Conservation (phyloP, 2,888 invertebrate species). For the Lordiphosa andalusiaca region DNA sequence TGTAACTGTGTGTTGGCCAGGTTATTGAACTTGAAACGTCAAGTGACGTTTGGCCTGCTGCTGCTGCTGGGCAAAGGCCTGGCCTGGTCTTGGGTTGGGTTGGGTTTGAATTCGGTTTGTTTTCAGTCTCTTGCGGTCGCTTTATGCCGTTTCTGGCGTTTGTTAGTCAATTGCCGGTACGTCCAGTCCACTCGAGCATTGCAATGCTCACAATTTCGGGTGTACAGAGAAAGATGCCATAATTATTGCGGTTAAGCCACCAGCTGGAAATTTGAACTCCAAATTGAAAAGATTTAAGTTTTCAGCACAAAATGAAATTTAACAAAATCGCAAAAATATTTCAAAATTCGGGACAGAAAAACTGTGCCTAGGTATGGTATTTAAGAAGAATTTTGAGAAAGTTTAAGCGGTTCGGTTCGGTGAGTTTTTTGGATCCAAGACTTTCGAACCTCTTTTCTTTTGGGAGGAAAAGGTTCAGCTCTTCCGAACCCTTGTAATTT, state of each 20-base stretch:
- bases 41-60: conserved; percentile 62
- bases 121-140: conserved; percentile 42
- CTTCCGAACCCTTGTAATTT: too few species aligned
- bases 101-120: conserved; percentile 19
- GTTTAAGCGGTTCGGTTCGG: too few species aligned
- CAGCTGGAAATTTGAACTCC: conserved; percentile 25
- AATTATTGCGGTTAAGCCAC: conserved; percentile 53
- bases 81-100: conserved; percentile 30
- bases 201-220: background rate
- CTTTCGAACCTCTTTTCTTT: too few species aligned
- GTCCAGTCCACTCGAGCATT: conserved; percentile 10
- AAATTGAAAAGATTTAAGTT: too few species aligned
- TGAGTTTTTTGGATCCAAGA: too few species aligned
- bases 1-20: conserved; percentile 64
- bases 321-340: too few species aligned
- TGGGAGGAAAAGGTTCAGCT: too few species aligned
- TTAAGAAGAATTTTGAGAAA: too few species aligned
- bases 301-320: too few species aligned
- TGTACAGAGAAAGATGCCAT: conserved; percentile 31
- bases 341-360: too few species aligned
- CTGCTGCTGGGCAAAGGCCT: conserved; percentile 10
- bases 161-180: conserved; percentile 59
- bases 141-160: conserved; percentile 37
- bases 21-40: conserved; percentile 72
- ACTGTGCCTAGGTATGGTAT: too few species aligned